These are phyloP conservation scores for Philopedon plagiatum DNA, from an alignment of 2,888 invertebrate genomes.

Conservation along the genomic window DNA sequence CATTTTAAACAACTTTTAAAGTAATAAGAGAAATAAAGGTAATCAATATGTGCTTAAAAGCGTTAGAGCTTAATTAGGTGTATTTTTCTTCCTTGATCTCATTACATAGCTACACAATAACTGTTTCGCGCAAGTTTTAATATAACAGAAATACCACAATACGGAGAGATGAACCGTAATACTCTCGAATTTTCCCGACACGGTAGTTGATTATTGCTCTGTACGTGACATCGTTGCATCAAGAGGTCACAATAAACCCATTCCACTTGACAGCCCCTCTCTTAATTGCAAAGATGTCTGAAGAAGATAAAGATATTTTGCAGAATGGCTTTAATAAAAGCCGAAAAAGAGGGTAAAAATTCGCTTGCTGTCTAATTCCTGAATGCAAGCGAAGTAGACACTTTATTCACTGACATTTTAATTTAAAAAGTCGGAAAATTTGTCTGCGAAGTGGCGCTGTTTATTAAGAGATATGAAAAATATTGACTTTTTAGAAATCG, in stretches of 20 bases:
- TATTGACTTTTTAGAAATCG: too few relatives aligned
- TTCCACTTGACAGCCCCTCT: constrained; percentile 22
- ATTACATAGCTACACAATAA: too few relatives aligned
- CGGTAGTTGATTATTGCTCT: constrained; percentile 12
- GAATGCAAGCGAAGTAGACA: constrained; percentile 9
- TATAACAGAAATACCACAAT: too few relatives aligned
- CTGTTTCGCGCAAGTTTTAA: too few relatives aligned
- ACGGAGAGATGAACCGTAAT: constrained; percentile 13
- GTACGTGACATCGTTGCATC: constrained; percentile 29
- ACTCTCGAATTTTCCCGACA: constrained; percentile 17
- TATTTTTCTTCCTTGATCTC: too few relatives aligned
- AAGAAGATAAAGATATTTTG: constrained; percentile 23
- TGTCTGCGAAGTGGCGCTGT: not conserved
- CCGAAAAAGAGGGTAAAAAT: constrained; percentile 8
- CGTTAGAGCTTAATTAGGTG: too few relatives aligned
- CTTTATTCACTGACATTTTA: constrained; percentile 9
- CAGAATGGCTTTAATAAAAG: constrained; percentile 12
- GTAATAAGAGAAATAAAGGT: too few relatives aligned
- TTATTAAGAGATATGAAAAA: constrained; percentile 14
- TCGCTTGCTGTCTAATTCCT: not conserved
- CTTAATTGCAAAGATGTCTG: constrained; percentile 31
- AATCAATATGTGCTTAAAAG: too few relatives aligned
- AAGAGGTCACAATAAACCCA: not conserved
- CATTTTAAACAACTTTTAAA: too few relatives aligned
- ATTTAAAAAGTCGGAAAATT: constrained; percentile 14